Evolutionary conservation across 2,797 vertebrate species (phyloP).

Genomic region (Zalophus californianus): DNA sequence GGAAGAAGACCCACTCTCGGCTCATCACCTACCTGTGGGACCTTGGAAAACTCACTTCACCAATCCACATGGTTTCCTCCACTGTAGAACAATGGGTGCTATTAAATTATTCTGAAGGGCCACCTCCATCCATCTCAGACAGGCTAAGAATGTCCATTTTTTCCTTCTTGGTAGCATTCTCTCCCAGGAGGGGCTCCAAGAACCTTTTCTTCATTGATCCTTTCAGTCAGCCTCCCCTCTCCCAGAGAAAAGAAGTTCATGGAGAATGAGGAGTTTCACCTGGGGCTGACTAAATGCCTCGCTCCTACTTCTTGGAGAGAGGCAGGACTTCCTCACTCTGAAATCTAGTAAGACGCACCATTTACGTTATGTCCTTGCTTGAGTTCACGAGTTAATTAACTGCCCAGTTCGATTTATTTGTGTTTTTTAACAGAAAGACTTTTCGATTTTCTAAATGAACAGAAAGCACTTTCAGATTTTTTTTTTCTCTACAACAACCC

Average conservation of each 20-base stretch:
- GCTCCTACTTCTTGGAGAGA: background rate
- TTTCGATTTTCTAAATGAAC: background rate
- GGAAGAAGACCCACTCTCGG: background rate
- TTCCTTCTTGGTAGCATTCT: background rate
- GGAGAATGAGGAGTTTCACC: background rate
- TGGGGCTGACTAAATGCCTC: fast-evolving
- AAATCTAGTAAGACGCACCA: background rate
- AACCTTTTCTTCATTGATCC: background rate
- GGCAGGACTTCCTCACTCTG: background rate
- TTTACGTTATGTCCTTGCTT: background rate
- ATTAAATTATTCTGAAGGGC: background rate
- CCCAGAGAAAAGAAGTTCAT: background rate
- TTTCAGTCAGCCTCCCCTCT: background rate
- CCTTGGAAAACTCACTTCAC: background rate
- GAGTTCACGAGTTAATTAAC: background rate
- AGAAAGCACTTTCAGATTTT: background rate
- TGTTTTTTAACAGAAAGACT: background rate
- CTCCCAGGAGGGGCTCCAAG: background rate
- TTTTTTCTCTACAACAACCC: background rate
- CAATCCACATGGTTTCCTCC: no score
- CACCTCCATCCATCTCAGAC: background rate
- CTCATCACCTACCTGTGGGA: background rate
- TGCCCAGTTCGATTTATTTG: background rate
- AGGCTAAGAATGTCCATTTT: background rate
- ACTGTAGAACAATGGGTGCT: background rate